Evolutionary conservation across 2,888 invertebrate species (phyloP).

Genomic region (Anodontia alba): DNA sequence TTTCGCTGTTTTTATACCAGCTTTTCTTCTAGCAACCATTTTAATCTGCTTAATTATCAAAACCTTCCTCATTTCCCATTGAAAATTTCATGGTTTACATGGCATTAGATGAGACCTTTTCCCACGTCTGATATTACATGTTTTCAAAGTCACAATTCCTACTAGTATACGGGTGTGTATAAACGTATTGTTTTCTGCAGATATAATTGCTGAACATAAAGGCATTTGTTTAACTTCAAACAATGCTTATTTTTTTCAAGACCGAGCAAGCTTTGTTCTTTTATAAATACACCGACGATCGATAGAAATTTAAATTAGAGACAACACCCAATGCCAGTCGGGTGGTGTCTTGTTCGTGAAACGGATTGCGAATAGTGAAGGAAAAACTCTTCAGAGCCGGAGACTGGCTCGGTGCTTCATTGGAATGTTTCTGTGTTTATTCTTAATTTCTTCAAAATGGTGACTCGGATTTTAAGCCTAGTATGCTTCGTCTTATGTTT

Average conservation of each 20-base stretch:
- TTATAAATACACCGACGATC: background rate
- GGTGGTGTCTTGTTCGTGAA: background rate
- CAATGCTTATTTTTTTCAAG: background rate
- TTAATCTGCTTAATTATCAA: too few species aligned
- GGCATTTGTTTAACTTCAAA: conserved; percentile 9
- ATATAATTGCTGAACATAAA: background rate
- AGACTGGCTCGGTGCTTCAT: background rate
- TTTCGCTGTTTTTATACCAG: too few species aligned
- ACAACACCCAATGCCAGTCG: background rate
- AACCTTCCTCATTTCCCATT: too few species aligned
- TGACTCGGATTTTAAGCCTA: background rate
- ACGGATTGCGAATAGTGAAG: background rate
- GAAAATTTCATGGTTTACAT: too few species aligned
- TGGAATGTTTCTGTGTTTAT: background rate
- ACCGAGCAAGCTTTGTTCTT: background rate
- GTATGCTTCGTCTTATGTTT: background rate
- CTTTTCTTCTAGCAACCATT: too few species aligned
- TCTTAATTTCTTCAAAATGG: background rate
- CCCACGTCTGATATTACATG: too few species aligned
- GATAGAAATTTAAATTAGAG: background rate
- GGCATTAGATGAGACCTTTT: too few species aligned
- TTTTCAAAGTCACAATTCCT: background rate
- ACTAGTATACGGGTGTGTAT: background rate
- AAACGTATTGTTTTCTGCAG: background rate
- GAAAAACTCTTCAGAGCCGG: background rate